Evolutionary conservation across 1,140 invertebrate species (phyloP).

Genomic region (Bombus breviceps): DNA sequence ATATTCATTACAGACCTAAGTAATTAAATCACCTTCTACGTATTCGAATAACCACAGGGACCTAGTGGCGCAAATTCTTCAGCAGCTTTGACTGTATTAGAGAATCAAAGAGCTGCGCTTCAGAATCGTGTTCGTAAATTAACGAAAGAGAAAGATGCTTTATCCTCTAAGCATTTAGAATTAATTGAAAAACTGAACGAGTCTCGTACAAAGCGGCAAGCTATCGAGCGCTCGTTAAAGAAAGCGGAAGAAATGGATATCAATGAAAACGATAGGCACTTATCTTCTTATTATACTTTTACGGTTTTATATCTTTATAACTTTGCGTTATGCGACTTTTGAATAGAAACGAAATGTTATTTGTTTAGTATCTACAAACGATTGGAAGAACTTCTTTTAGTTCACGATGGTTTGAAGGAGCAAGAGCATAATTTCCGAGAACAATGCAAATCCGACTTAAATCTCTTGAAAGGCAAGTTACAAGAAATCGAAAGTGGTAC

Average conservation of each 20-base stretch:
- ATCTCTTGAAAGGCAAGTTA: slow-evolving; percentile 84
- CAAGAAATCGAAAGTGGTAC: slow-evolving; percentile 80
- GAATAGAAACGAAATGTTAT: background rate
- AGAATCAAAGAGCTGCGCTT: slow-evolving; percentile 83
- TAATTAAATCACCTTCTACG: background rate
- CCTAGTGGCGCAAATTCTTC: slow-evolving; percentile 38
- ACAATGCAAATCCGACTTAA: slow-evolving; percentile 88
- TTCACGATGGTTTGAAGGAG: slow-evolving; percentile 89
- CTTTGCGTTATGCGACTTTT: background rate
- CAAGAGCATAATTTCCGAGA: slow-evolving; percentile 90
- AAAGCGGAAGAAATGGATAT: slow-evolving; percentile 81
- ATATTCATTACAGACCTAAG: background rate
- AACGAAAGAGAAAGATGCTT: slow-evolving; percentile 75
- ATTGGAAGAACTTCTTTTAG: slow-evolving; percentile 86
- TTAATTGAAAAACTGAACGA: slow-evolving; percentile 67
- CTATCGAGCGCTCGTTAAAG: slow-evolving; percentile 75
- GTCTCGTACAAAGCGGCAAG: slow-evolving; percentile 62
- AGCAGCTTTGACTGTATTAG: slow-evolving; percentile 74
- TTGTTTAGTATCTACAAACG: slow-evolving; percentile 80
- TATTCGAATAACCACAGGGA: slow-evolving; percentile 60
- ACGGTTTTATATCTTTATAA: background rate
- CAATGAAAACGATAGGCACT: slow-evolving; percentile 82
- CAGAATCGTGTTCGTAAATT: slow-evolving; percentile 80
- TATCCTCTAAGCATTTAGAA: slow-evolving; percentile 73
- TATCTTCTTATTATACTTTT: slow-evolving; percentile 7